phyloP scores from a whole-genome alignment of 2,797 vertebrate species.

The Anisognathus igniventris region DNA sequence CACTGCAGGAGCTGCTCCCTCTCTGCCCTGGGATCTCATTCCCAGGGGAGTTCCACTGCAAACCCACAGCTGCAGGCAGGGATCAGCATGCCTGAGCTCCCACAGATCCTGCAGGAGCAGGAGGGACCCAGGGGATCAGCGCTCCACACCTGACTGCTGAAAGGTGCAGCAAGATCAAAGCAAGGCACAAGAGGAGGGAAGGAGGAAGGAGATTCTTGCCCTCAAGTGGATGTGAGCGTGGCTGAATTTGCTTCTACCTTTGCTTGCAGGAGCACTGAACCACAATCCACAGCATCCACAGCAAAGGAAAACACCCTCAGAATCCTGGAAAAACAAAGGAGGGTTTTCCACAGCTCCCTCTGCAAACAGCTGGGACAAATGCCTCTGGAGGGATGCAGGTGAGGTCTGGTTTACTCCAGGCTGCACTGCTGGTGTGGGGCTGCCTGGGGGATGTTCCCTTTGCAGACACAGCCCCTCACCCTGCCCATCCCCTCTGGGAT shows the following conservation, averaged over 20 bases:
- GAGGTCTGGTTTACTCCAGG: neutral
- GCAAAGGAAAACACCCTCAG: neutral
- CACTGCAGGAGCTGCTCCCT: neutral
- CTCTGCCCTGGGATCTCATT: neutral
- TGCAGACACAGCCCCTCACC: neutral
- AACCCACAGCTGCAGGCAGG: neutral
- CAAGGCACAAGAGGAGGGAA: neutral
- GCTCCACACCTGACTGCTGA: neutral
- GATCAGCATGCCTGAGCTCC: neutral
- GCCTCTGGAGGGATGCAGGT: too few species aligned
- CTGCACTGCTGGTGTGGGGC: too few species aligned
- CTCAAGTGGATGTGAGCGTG: rapidly evolving
- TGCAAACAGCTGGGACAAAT: neutral
- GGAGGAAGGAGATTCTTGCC: neutral
- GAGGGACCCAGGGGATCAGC: neutral
- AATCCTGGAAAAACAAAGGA: neutral
- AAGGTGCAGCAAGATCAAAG: neutral
- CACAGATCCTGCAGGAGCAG: rapidly evolving
- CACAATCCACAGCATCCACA: neutral
- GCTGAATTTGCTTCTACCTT: neutral
- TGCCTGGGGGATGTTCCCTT: neutral
- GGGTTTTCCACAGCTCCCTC: neutral
- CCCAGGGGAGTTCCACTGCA: neutral
- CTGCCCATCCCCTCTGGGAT: neutral
- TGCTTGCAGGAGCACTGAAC: neutral